A percentile compares a stretch with the other conserved stretches of the same genome.
phyloP scores from a whole-genome alignment of 2,113 vertebrate genomes.

The Hymenochirus boettgeri region DNA sequence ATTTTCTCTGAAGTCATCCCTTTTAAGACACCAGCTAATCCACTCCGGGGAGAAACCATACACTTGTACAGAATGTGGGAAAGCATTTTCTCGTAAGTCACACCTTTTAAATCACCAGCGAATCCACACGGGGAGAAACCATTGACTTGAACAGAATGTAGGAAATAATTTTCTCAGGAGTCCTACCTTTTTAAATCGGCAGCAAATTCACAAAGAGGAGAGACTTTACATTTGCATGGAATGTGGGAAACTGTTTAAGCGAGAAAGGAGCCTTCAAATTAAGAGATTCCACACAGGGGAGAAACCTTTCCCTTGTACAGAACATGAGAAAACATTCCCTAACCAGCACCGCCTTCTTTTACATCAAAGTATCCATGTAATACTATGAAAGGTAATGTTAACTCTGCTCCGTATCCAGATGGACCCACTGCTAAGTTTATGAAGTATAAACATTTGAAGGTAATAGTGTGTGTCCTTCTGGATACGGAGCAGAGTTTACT shows the following conservation, averaged over 20 bases:
- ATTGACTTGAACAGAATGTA: constrained; percentile 47
- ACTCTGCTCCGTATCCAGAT: no score
- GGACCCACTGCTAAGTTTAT: no score
- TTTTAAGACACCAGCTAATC: constrained; percentile 21
- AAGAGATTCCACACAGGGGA: constrained; percentile 41
- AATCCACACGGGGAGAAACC: constrained; percentile 56
- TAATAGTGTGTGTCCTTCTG: no score
- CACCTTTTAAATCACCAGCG: constrained; percentile 44
- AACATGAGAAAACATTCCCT: background rate
- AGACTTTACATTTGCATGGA: constrained; percentile 50
- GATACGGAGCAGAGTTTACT: no score
- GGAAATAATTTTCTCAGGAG: constrained; percentile 50
- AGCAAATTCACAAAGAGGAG: constrained; percentile 51
- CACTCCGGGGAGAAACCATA: no score
- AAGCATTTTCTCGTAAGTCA: no score
- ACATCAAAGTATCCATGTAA: background rate
- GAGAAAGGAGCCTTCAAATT: constrained; percentile 49
- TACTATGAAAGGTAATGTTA: no score
- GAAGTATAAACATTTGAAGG: no score
- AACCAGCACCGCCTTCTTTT: background rate
- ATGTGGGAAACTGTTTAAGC: constrained; percentile 54
- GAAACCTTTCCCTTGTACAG: constrained; percentile 17
- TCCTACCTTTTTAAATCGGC: no score
- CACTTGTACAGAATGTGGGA: no score
- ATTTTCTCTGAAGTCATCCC: constrained; percentile 40